phyloP scores from a whole-genome alignment of 2,888 invertebrate genomes.

The Trisateles emortualis region DNA sequence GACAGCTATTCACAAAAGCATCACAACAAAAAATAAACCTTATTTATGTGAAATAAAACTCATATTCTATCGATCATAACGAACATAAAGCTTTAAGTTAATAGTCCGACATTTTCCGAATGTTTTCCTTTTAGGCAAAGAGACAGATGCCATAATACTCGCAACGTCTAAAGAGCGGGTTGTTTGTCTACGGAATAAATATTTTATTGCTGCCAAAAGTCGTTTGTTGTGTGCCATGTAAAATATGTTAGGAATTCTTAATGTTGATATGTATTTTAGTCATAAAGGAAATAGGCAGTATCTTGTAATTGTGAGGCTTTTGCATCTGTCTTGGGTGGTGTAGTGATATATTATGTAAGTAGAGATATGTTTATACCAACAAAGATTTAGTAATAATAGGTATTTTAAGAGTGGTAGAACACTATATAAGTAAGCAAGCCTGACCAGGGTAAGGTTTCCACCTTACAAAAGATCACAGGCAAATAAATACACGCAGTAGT shows the following conservation, averaged over 20 bases:
- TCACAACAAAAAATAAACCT: conserved; percentile 43
- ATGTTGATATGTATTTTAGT: conserved; percentile 7
- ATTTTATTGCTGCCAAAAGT: conserved; percentile 22
- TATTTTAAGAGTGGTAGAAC: too few relatives aligned
- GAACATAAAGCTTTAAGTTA: conserved; percentile 55
- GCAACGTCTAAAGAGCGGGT: conserved; percentile 12
- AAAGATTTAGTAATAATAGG: too few relatives aligned
- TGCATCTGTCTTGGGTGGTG: neutral
- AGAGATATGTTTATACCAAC: too few relatives aligned
- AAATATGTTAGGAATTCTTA: conserved; percentile 13
- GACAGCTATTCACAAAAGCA: conserved; percentile 37
- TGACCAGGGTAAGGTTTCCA: too few relatives aligned
- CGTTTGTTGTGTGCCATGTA: conserved; percentile 16
- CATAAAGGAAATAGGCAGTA: conserved; percentile 16
- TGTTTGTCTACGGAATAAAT: conserved; percentile 23
- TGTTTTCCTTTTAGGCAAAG: conserved; percentile 49
- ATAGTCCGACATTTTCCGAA: conserved; percentile 53
- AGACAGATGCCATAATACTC: conserved; percentile 13
- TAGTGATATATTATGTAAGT: neutral
- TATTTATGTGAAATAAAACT: conserved; percentile 43
- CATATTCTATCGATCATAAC: conserved; percentile 53
- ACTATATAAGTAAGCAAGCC: too few relatives aligned
- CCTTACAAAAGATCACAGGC: too few relatives aligned
- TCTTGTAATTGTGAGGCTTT: conserved; percentile 1
- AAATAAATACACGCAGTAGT: too few relatives aligned